Evolutionary conservation across 2,888 invertebrate species (phyloP), one percentile per base, ranked within the genome.

Genomic region (Rhimphoctona megacephalus): DNA sequence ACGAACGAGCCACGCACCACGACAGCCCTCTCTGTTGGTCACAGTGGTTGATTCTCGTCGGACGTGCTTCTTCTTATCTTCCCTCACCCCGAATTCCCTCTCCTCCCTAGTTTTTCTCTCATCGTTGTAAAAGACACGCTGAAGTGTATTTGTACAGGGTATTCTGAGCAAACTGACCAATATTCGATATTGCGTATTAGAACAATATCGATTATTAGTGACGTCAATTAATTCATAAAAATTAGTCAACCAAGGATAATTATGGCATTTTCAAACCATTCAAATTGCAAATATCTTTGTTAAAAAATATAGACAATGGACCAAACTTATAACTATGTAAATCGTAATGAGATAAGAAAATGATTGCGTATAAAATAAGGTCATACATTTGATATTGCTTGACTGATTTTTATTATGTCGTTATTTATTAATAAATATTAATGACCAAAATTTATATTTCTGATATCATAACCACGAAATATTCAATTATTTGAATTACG

Each of bases 31-130:
- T 85, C 81, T 61, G 87, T 90, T 90, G 92, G 93, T 93, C 94
- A 93, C 93, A 92, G 92, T 92, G 91, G 92, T 90, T 93, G 93
- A 92, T 89, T 91, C 91, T 91, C 91, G 25, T 61, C 86, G 79
- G 80, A 78, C 76, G 86, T 80, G 66, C 76, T 72, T 33, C 82
- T 67, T 57, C 76, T 77, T 73, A 81, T 81, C 73, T 81, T 81
- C 81, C 81, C 80, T 72, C 74, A 43, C 67, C 89, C 89, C 90
- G 81, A 87, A 83, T 64, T 36, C 78, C 46, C 66, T 79, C 64
- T 64, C 57, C 61, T 49, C 22, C 76, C 14, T 49, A 33, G 22
- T 77, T 64, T 64, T 81, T 81, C 77, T 72, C 72, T 39, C 52
- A 22, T 74, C 61, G 61, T 69, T 74, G 78, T 52, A 64, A 84